Base-by-base conservation (phyloP, 1,140 invertebrate genomes). In the Drosophila bifasciata region DNA sequence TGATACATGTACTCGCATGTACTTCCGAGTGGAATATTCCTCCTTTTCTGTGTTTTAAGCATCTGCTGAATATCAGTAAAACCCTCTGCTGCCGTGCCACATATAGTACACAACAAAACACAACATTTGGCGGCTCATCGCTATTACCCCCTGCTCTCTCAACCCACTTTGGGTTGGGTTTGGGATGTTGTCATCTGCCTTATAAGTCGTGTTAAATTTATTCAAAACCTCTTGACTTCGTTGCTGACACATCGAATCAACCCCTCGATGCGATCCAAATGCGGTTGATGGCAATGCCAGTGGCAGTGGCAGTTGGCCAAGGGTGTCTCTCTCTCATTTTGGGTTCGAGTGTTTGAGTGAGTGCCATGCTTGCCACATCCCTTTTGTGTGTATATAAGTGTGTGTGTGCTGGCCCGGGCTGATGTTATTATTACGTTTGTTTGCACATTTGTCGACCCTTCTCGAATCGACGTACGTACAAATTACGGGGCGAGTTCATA, bases 361-460 rank as follows among this genome's bases (percentile, higher is more conserved):
- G 77, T 71, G 57, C 52, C 41, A 23, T 28, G 15, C 17, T 36
- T 11, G 5, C 36, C n/a, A 6, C 44, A 79, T 84, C 76, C 80
- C 80, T 72, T 77, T 86, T 70, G 55, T 74, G 52, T 79, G 79
- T n/a, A n/a, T n/a, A n/a, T n/a, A n/a, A 78, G 75, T 70, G 52
- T 70, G 52, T 78, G 79, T 83, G 74, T 19, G 48, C 61, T 50
- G 5, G 62, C 21, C 49, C 62, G 28, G 41, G 28, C 77, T 80
- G 67, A 80, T 85, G 73, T 88, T 86, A 88, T 86, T 86, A 86
- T 86, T 86, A 88, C 77, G 70, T 88, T 88, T 86, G 81, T 88
- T 86, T 88, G 83, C 68, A 80, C 83, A 86, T 86, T 86, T 86
- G 81, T 88, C 83, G 70, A 68, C 66, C 70, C 52, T 11, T 36